Percentiles rank a stretch among this genome's conserved stretches.
phyloP scores from a whole-genome alignment of 2,113 vertebrate species.

The Picathartes gymnocephalus region DNA sequence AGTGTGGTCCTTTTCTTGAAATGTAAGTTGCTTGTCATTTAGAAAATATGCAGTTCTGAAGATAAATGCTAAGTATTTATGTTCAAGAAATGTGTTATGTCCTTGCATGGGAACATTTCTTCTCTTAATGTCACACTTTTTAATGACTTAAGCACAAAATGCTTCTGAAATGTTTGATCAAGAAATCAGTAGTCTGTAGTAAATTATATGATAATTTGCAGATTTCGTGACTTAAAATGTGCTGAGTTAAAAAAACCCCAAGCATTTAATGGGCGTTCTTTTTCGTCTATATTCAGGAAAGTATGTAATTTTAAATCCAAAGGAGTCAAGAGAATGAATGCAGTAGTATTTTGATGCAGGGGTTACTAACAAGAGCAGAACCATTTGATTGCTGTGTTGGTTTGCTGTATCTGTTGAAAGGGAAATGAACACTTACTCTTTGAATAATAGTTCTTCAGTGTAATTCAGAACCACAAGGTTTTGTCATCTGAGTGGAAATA shows the following conservation, averaged over 20 bases:
- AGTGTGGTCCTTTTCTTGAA: neutral
- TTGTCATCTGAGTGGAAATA: neutral
- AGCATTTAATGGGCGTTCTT: neutral
- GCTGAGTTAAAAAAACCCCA: rapidly evolving
- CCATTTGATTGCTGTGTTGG: neutral
- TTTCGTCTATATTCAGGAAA: neutral
- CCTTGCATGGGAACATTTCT: neutral
- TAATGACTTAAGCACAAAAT: neutral
- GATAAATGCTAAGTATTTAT: neutral
- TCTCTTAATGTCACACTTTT: neutral
- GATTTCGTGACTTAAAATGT: neutral
- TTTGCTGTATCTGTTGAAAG: neutral
- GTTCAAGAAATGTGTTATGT: neutral
- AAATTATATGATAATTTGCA: neutral
- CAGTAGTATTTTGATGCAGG: neutral
- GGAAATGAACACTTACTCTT: neutral
- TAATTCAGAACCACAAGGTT: neutral
- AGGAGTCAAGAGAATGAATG: neutral
- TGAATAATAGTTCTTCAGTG: neutral
- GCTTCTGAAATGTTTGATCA: neutral
- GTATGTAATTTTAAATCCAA: neutral
- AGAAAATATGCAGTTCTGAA: neutral
- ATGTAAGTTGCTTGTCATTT: neutral
- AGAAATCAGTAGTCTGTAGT: neutral
- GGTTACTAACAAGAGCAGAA: neutral